A percentile compares a stretch with the other conserved stretches of the same genome.
These are phyloP conservation scores for Gavialis gangeticus DNA, from an alignment of 2,113 vertebrate genomes.

Conservation along the genomic window DNA sequence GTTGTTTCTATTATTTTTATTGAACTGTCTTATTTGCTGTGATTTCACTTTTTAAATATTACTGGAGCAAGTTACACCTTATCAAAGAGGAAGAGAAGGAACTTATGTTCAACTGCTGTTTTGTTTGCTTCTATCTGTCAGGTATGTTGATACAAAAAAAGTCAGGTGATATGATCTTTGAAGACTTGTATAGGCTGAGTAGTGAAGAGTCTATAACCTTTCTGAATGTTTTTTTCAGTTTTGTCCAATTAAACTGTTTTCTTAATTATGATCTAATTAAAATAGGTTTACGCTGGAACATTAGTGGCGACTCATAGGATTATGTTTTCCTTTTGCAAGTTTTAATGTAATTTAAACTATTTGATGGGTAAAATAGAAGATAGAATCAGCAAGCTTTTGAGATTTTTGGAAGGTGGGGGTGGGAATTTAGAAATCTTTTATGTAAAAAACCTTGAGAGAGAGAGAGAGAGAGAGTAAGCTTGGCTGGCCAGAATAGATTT, in stretches of 20 bases:
- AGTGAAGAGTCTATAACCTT: neutral
- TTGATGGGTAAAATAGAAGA: neutral
- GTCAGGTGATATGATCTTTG: neutral
- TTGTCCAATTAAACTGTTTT: neutral
- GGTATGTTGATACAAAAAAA: too few species aligned
- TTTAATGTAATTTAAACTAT: neutral
- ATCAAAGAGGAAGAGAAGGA: neutral
- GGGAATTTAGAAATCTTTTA: neutral
- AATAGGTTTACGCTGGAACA: neutral
- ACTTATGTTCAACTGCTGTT: rapidly evolving
- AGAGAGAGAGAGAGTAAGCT: neutral
- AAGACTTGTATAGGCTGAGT: neutral
- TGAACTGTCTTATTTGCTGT: neutral
- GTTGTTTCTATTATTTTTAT: neutral
- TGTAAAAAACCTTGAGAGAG: neutral
- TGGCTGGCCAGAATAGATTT: neutral
- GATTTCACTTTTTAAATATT: neutral
- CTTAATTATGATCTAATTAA: neutral
- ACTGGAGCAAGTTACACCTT: neutral
- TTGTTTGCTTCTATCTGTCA: rapidly evolving
- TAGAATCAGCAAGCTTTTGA: neutral
- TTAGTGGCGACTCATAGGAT: neutral
- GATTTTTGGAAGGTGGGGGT: neutral
- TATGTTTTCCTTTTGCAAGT: neutral
- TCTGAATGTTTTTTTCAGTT: neutral